Conservation (phyloP, 1,140 invertebrate genomes). For the Drosophila suzukii region DNA sequence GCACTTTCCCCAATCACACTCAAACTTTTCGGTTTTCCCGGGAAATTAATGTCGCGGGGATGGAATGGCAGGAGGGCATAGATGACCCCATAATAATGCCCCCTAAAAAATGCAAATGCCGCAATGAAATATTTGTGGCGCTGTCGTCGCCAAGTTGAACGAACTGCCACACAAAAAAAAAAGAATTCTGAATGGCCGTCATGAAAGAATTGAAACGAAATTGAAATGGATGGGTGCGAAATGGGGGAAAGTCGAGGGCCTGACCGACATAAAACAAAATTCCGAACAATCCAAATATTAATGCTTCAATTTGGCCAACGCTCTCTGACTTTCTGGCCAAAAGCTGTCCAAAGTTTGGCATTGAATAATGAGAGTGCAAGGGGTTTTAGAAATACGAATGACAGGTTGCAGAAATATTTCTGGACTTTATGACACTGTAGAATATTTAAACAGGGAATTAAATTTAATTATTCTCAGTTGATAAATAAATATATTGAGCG, state of each 20-base stretch:
- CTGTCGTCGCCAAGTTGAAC: slow-evolving; percentile 66
- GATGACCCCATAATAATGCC: slow-evolving; percentile 9
- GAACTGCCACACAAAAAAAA: slow-evolving; percentile 40
- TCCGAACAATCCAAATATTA: slow-evolving; percentile 12
- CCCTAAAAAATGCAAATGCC: slow-evolving; percentile 67
- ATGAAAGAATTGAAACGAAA: slow-evolving; percentile 12
- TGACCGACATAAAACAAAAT: slow-evolving; percentile 24
- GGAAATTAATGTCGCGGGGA: background rate
- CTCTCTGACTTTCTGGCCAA: background rate
- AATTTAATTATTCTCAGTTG: too few species aligned
- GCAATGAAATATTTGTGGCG: slow-evolving; percentile 69
- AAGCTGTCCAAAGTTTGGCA: slow-evolving; percentile 10
- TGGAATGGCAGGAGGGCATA: background rate
- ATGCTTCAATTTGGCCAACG: slow-evolving; percentile 11
- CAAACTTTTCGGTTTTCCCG: background rate
- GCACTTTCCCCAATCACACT: slow-evolving; percentile 9
- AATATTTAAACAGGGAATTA: too few species aligned
- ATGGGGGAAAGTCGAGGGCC: slow-evolving; percentile 9
- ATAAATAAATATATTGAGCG: too few species aligned
- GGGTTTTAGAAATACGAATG: background rate
- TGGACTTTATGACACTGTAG: background rate
- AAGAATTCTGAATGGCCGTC: slow-evolving; percentile 3
- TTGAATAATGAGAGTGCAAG: background rate
- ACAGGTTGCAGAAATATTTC: background rate
- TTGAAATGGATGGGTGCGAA: slow-evolving; percentile 7